These are phyloP conservation scores for Cyclophora albipunctata DNA, from an alignment of 2,888 invertebrate genomes.

Conservation along the genomic window DNA sequence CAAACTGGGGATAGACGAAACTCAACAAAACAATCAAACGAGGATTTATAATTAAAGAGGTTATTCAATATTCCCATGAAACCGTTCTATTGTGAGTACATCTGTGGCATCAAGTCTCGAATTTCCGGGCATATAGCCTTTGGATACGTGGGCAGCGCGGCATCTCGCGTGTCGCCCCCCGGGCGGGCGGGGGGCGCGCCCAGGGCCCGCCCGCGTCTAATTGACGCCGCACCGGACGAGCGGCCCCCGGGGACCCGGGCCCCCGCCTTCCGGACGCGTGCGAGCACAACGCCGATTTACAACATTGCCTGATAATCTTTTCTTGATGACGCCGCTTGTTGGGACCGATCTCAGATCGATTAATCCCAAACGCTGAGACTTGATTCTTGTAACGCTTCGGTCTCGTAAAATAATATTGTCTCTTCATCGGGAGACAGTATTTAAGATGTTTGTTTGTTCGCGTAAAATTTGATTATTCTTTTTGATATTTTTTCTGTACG, in stretches of 20 bases:
- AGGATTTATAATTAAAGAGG: too few species aligned
- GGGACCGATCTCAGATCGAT: constrained; percentile 1
- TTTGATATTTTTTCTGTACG: too few species aligned
- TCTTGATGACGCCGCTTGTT: constrained; percentile 54
- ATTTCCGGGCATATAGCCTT: constrained; percentile 60
- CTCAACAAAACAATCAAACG: too few species aligned
- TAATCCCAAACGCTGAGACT: too few species aligned
- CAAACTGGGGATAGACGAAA: too few species aligned
- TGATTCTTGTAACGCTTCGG: too few species aligned
- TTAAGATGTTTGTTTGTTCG: too few species aligned
- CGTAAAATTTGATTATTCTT: too few species aligned
- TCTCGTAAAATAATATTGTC: too few species aligned
- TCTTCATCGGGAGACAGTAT: too few species aligned
- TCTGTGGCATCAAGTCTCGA: constrained; percentile 53
- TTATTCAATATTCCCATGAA: too few species aligned
- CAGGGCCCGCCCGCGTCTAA: constrained; percentile 48
- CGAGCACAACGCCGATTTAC: constrained; percentile 54
- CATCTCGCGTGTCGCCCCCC: constrained; percentile 32
- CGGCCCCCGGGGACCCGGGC: constrained; percentile 54
- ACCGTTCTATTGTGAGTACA: too few species aligned
- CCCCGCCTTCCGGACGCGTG: constrained; percentile 51
- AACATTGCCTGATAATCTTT: constrained; percentile 69
- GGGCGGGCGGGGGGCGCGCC: constrained; percentile 22
- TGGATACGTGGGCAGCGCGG: constrained; percentile 33
- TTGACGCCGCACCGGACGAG: constrained; percentile 65